A percentile compares a stretch with the other conserved stretches of the same genome.
phyloP scores from a whole-genome alignment of 2,888 invertebrate genomes.

The Erynnis tages region DNA sequence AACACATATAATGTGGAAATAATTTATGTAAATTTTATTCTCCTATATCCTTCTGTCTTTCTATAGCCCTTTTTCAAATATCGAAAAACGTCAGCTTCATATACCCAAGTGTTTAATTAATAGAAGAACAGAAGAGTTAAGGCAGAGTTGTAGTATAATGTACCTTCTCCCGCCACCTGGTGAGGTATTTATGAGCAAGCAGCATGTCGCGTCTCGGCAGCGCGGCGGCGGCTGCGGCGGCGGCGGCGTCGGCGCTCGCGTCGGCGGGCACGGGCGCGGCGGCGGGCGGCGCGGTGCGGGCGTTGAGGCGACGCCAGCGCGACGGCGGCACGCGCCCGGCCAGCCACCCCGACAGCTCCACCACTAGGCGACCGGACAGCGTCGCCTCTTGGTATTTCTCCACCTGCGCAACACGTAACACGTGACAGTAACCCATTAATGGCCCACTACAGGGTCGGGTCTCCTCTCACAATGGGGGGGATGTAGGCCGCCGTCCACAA shows the following conservation, averaged over 20 bases:
- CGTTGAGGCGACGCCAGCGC: conserved; percentile 64
- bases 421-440: too few species aligned
- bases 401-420: background rate
- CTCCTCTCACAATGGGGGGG: too few species aligned
- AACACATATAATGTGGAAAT: too few species aligned
- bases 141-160: too few species aligned
- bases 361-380: conserved; percentile 56
- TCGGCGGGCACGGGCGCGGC: conserved; percentile 38
- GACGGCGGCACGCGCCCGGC: conserved; percentile 64
- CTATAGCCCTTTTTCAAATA: too few species aligned
- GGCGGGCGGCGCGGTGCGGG: conserved; percentile 31
- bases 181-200: conserved; percentile 67
- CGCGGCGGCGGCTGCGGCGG: conserved; percentile 37
- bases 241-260: conserved; percentile 28
- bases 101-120: too few species aligned
- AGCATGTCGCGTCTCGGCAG: conserved; percentile 52
- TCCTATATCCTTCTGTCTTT: too few species aligned
- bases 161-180: conserved; percentile 69
- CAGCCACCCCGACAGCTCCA: conserved; percentile 80
- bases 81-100: too few species aligned
- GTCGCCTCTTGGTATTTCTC: conserved; percentile 3
- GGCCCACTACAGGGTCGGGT: too few species aligned
- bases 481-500: too few species aligned
- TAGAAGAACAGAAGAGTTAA: too few species aligned
- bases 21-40: too few species aligned